A percentile compares a stretch with the other conserved stretches of the same genome.
These are phyloP conservation scores for Drosophila phalerata DNA, from an alignment of 2,888 invertebrate genomes.

Conservation along the genomic window DNA sequence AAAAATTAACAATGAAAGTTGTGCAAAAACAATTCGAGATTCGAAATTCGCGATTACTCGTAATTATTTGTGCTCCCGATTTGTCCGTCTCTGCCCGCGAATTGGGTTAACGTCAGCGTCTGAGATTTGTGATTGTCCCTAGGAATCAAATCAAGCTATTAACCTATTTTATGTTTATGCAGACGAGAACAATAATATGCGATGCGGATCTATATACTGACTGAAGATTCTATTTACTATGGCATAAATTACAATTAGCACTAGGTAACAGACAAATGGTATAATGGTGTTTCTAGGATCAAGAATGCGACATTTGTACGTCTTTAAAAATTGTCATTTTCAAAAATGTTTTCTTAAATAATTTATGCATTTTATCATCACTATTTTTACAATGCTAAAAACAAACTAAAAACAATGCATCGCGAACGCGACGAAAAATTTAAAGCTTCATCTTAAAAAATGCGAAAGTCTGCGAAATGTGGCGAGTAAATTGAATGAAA, in stretches of 20 bases:
- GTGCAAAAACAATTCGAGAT: slow-evolving; percentile 7
- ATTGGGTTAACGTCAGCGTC: slow-evolving; percentile 57
- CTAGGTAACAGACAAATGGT: too few relatives aligned
- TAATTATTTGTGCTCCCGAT: slow-evolving; percentile 29
- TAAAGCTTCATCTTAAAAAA: too few relatives aligned
- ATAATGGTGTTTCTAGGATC: too few relatives aligned
- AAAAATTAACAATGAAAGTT: slow-evolving; percentile 32
- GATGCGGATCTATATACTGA: neutral
- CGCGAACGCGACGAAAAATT: too few relatives aligned
- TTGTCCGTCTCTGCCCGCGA: neutral
- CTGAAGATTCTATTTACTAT: neutral
- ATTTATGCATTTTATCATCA: too few relatives aligned
- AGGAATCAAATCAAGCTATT: slow-evolving; percentile 38
- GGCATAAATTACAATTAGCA: neutral
- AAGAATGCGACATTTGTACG: too few relatives aligned
- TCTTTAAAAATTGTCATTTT: too few relatives aligned
- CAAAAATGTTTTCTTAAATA: too few relatives aligned
- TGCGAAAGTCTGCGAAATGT: too few relatives aligned
- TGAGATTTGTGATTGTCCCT: neutral
- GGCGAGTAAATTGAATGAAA: too few relatives aligned
- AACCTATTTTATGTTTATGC: slow-evolving; percentile 46
- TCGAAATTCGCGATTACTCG: slow-evolving; percentile 24
- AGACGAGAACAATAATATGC: neutral
- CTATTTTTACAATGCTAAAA: too few relatives aligned
- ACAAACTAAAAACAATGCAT: too few relatives aligned